Evolutionary conservation across 2,888 invertebrate genomes (phyloP).

Genomic region (Galerucella nymphaeae): DNA sequence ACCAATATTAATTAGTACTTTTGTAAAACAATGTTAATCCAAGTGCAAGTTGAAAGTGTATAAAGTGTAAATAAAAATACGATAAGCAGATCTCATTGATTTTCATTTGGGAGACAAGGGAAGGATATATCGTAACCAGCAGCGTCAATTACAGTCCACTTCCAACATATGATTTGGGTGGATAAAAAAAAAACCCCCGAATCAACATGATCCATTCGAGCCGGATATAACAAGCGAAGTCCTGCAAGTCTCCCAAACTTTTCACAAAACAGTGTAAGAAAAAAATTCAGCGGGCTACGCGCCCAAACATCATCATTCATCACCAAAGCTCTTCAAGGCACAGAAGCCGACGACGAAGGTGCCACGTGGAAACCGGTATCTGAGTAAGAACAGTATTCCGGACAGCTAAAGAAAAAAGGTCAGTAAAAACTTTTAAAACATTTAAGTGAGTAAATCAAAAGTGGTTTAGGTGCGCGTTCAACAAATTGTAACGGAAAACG

Average conservation of each 20-base stretch:
- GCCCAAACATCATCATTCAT: slow-evolving; percentile 1
- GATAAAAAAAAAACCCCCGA: neutral
- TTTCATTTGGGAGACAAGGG: neutral
- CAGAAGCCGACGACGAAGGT: slow-evolving; percentile 3
- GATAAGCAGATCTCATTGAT: neutral
- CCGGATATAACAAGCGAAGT: neutral
- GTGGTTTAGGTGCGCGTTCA: neutral
- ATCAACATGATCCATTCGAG: neutral
- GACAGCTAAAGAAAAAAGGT: slow-evolving; percentile 6
- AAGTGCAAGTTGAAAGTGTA: too few relatives aligned
- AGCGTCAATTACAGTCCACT: neutral
- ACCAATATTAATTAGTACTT: too few relatives aligned
- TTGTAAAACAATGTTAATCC: too few relatives aligned
- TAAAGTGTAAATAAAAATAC: too few relatives aligned
- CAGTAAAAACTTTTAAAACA: neutral
- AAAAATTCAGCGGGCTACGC: neutral
- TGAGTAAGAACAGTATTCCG: neutral
- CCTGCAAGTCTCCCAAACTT: slow-evolving; percentile 1
- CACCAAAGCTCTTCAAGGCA: neutral
- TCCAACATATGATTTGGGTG: neutral
- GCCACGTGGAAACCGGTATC: neutral
- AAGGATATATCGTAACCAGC: neutral
- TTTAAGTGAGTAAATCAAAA: neutral
- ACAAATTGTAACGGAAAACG: slow-evolving; percentile 2
- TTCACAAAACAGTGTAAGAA: neutral